A percentile compares a stretch with the other conserved stretches of the same genome.
These are phyloP conservation scores for Caenorhabditis auriculariae DNA, from an alignment of 2,888 invertebrate species.

Conservation along the genomic window DNA sequence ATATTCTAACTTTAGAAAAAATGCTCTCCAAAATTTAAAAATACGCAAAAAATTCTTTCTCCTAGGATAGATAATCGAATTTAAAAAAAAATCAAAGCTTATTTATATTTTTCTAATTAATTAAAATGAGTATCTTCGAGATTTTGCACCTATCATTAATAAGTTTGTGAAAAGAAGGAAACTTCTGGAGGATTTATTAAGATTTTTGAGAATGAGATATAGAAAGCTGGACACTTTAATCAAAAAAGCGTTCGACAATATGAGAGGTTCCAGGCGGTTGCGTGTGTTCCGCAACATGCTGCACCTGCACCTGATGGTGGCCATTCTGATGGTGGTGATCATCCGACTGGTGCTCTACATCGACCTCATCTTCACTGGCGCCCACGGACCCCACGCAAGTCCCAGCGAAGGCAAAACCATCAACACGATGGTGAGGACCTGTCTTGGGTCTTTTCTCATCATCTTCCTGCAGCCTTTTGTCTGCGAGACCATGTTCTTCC, in stretches of 20 bases:
- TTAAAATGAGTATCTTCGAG: no score
- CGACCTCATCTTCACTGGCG: conserved; percentile 65
- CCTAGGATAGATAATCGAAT: no score
- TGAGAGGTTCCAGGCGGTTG: conserved; percentile 64
- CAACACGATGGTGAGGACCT: conserved; percentile 64
- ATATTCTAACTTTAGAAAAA: no score
- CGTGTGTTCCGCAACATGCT: conserved; percentile 67
- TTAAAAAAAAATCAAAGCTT: no score
- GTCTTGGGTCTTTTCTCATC: not conserved
- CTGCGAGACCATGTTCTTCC: conserved; percentile 78
- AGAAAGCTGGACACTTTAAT: not conserved
- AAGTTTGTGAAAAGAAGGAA: no score
- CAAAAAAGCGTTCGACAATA: not conserved
- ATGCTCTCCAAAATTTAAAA: no score
- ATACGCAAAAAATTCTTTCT: no score
- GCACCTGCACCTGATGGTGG: conserved; percentile 67
- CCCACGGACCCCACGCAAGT: conserved; percentile 58
- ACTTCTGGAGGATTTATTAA: no score
- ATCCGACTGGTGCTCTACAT: conserved; percentile 65
- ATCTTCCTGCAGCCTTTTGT: conserved; percentile 73
- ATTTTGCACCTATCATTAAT: no score
- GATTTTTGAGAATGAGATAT: not conserved
- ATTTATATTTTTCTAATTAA: no score
- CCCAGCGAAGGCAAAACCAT: conserved; percentile 63
- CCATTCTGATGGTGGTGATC: conserved; percentile 66